phyloP scores from a whole-genome alignment of 2,888 invertebrate species.

The Tortricodes alternella region DNA sequence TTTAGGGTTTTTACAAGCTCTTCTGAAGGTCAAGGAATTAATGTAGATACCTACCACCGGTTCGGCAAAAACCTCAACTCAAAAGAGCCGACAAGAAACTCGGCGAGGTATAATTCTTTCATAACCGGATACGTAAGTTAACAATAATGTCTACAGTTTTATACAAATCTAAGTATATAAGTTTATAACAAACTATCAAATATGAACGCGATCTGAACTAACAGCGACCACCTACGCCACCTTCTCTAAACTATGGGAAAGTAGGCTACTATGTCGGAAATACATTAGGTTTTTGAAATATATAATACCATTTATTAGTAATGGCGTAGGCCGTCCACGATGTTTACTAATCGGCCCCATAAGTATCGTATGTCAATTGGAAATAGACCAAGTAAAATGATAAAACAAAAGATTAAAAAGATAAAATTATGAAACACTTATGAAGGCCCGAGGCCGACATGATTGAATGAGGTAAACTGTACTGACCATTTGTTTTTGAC shows the following conservation, averaged over 20 bases:
- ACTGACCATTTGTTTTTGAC: constrained; percentile 20
- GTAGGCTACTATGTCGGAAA: constrained; percentile 10
- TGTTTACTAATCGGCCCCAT: not conserved
- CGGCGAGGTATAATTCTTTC: too few species aligned
- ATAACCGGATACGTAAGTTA: too few species aligned
- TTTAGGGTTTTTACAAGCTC: too few species aligned
- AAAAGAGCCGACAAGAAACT: too few species aligned
- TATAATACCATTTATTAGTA: not conserved
- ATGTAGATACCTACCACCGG: too few species aligned
- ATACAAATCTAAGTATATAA: too few species aligned
- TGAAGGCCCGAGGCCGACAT: constrained; percentile 15
- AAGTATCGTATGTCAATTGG: not conserved
- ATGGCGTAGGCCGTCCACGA: not conserved
- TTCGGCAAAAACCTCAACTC: too few species aligned
- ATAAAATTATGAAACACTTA: constrained; percentile 3
- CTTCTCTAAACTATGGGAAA: constrained; percentile 9
- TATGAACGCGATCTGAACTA: constrained; percentile 21
- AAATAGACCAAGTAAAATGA: not conserved
- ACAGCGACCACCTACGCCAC: constrained; percentile 18
- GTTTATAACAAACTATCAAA: constrained; percentile 2
- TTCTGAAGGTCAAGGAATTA: too few species aligned
- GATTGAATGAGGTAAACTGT: constrained; percentile 9
- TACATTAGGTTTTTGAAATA: constrained; percentile 22
- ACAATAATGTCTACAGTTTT: too few species aligned
- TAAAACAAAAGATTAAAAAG: not conserved